phyloP scores from a whole-genome alignment of 2,113 vertebrate species.

The Pionites leucogaster region DNA sequence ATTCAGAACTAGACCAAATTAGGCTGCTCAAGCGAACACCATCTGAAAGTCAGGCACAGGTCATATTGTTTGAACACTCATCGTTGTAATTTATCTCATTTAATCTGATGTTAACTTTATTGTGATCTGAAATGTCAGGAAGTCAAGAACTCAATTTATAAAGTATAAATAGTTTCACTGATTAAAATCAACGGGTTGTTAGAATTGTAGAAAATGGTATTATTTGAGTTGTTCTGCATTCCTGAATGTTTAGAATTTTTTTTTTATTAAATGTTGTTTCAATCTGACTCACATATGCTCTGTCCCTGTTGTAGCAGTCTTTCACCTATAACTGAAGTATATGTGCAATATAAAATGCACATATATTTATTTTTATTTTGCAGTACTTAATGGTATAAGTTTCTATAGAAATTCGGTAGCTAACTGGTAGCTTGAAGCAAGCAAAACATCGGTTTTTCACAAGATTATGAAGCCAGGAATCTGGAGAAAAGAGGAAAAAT shows the following conservation, averaged over 20 bases:
- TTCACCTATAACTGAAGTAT: background rate
- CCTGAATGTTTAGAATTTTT: background rate
- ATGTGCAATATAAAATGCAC: background rate
- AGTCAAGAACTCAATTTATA: background rate
- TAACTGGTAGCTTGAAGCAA: background rate
- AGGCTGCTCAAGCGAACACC: slow-evolving; percentile 69
- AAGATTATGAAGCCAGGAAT: background rate
- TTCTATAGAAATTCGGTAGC: background rate
- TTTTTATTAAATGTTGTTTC: background rate
- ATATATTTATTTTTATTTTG: background rate
- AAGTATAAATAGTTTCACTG: background rate
- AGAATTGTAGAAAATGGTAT: background rate
- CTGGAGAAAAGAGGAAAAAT: background rate
- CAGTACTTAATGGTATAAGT: background rate
- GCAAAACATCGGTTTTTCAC: background rate
- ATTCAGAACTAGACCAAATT: slow-evolving; percentile 71
- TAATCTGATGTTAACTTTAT: background rate
- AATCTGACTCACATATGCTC: background rate
- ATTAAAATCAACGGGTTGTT: background rate
- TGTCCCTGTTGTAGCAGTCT: background rate
- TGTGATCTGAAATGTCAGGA: background rate
- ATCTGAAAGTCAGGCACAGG: slow-evolving; percentile 77
- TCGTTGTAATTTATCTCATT: slow-evolving; percentile 60
- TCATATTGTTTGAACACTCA: slow-evolving; percentile 84
- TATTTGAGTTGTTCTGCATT: background rate